These are phyloP conservation scores for Siniperca knerii DNA, from an alignment of 2,113 vertebrate species.

Conservation along the genomic window DNA sequence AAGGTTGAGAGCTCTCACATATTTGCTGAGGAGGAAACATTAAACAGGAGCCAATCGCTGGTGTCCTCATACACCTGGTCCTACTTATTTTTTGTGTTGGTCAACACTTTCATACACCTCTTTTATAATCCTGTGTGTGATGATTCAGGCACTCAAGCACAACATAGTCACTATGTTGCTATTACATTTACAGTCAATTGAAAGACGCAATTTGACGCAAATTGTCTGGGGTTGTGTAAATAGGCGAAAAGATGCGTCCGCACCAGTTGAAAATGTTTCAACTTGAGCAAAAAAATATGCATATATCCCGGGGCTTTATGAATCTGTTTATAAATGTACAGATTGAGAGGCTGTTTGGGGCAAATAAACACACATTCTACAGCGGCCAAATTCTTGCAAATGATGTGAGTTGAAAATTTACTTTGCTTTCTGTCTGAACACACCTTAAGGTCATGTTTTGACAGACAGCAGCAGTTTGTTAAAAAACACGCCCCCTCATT, in stretches of 20 bases:
- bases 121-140: neutral
- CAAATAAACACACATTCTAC: too few species aligned
- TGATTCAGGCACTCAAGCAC: neutral
- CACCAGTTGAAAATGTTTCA: too few species aligned
- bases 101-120: neutral
- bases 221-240: too few species aligned
- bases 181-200: neutral
- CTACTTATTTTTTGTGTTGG: neutral
- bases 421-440: too few species aligned
- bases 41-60: neutral
- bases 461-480: neutral
- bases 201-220: neutral
- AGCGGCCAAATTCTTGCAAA: too few species aligned
- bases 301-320: too few species aligned
- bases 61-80: constrained; percentile 7
- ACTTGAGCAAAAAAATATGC: too few species aligned
- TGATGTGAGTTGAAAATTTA: too few species aligned
- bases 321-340: neutral
- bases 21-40: constrained; percentile 41
- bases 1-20: constrained; percentile 61
- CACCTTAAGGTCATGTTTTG: too few species aligned
- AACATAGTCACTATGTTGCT: neutral
- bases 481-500: neutral
- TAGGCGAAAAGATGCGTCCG: too few species aligned
- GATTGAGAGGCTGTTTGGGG: neutral